Evolutionary conservation across 2,797 vertebrate genomes (phyloP).

Genomic region (Acanthopagrus latus): DNA sequence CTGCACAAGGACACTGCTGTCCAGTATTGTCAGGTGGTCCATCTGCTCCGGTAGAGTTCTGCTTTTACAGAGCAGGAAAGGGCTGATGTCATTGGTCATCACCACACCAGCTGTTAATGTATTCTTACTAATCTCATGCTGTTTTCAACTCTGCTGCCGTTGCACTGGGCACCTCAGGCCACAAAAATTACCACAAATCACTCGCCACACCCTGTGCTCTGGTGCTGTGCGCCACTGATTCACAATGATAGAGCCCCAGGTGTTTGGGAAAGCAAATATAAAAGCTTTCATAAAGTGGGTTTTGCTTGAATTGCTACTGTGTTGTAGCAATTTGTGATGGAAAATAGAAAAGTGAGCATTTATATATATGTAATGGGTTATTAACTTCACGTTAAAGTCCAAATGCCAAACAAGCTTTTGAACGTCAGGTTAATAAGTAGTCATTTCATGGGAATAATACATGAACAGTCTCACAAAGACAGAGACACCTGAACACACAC

Average conservation of each 20-base stretch:
- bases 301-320: slow-evolving; percentile 24
- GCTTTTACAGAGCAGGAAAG: background rate
- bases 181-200: slow-evolving; percentile 64
- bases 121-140: slow-evolving; percentile 56
- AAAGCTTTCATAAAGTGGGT: slow-evolving; percentile 48
- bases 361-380: slow-evolving; percentile 46
- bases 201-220: slow-evolving; percentile 46
- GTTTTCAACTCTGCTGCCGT: slow-evolving; percentile 39
- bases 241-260: slow-evolving; percentile 59
- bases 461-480: slow-evolving; percentile 17
- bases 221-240: slow-evolving; percentile 53
- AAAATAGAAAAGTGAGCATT: slow-evolving; percentile 40
- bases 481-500: slow-evolving; percentile 1
- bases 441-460: background rate
- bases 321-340: slow-evolving; percentile 33
- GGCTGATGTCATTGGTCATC: slow-evolving; percentile 45
- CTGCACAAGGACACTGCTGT: slow-evolving; percentile 15
- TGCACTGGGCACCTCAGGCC: slow-evolving; percentile 53
- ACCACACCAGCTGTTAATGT: slow-evolving; percentile 40
- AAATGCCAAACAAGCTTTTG: slow-evolving; percentile 31
- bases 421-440: slow-evolving; percentile 8
- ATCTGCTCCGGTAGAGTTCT: slow-evolving; percentile 1
- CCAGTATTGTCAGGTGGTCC: background rate
- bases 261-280: slow-evolving; percentile 50
- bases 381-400: slow-evolving; percentile 43